Conservation (phyloP, 2,113 vertebrate genomes). For the Prietella phreatophila region DNA sequence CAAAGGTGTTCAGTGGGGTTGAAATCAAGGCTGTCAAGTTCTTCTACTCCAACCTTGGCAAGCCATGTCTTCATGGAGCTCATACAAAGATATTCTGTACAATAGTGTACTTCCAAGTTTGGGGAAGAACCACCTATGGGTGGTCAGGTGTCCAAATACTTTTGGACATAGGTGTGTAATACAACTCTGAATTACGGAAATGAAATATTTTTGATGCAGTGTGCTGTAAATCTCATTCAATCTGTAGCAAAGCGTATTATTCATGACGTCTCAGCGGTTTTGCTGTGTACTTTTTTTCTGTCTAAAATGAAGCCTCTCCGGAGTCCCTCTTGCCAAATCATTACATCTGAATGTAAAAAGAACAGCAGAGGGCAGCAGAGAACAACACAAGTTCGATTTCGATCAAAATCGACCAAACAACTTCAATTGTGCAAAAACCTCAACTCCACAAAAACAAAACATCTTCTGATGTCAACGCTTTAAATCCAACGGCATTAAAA, state of each 20-base stretch:
- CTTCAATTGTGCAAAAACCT: background rate
- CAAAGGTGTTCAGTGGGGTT: background rate
- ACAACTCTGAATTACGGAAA: background rate
- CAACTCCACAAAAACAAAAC: too few species aligned
- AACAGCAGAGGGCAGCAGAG: conserved; percentile 43
- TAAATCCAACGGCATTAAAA: background rate
- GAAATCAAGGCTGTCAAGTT: background rate
- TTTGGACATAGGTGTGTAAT: background rate
- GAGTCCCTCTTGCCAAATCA: background rate
- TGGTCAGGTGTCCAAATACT: background rate
- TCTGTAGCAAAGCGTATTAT: background rate
- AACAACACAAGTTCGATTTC: background rate
- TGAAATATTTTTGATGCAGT: background rate
- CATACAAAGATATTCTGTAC: too few species aligned
- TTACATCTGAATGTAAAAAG: too few species aligned
- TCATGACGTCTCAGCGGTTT: background rate
- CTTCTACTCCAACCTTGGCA: background rate
- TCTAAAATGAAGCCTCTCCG: background rate
- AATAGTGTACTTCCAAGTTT: background rate
- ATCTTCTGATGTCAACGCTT: background rate
- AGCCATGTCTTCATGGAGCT: background rate
- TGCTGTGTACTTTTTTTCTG: background rate
- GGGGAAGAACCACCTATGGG: background rate
- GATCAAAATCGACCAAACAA: background rate
- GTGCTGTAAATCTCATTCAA: background rate